Conservation (phyloP, 2,113 vertebrate genomes). For the Notechis scutatus region DNA sequence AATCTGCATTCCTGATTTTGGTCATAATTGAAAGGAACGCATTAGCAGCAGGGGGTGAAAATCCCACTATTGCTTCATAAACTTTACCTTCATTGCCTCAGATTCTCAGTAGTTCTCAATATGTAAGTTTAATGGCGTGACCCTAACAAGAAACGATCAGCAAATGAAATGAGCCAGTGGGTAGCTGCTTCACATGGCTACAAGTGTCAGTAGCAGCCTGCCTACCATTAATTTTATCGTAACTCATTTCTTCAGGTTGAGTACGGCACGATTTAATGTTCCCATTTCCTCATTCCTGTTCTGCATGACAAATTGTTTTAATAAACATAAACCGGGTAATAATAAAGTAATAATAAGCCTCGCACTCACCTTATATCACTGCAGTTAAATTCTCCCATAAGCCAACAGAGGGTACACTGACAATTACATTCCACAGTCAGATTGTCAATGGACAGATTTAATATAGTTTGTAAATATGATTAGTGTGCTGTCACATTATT, state of each 20-base stretch:
- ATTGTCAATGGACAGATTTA: constrained; percentile 93
- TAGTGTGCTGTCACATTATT: constrained; percentile 98
- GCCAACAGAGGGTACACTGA: constrained; percentile 92
- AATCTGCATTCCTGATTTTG: constrained; percentile 60
- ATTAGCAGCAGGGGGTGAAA: constrained; percentile 59
- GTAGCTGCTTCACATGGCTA: constrained; percentile 76
- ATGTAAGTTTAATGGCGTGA: constrained; percentile 92
- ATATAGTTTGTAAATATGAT: constrained; percentile 99
- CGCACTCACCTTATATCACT: constrained; percentile 99
- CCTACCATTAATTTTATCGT: constrained; percentile 91
- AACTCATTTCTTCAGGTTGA: constrained; percentile 95
- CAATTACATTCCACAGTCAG: constrained; percentile 91
- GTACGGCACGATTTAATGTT: constrained; percentile 96
- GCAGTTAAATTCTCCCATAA: constrained; percentile 98
- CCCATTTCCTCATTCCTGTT: constrained; percentile 94
- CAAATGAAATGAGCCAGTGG: constrained; percentile 84
- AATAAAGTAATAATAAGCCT: constrained; percentile 99
- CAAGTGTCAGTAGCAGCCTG: constrained; percentile 73
- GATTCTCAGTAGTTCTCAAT: constrained; percentile 75
- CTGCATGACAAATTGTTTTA: constrained; percentile 99
- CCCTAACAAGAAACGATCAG: constrained; percentile 90
- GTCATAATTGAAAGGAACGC: constrained; percentile 70
- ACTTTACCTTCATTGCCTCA: constrained; percentile 75
- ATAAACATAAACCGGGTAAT: constrained; percentile 99
- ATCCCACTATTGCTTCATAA: constrained; percentile 62